Base-by-base conservation (phyloP, 2,888 invertebrate genomes). In the Caenorhabditis sp. region DNA sequence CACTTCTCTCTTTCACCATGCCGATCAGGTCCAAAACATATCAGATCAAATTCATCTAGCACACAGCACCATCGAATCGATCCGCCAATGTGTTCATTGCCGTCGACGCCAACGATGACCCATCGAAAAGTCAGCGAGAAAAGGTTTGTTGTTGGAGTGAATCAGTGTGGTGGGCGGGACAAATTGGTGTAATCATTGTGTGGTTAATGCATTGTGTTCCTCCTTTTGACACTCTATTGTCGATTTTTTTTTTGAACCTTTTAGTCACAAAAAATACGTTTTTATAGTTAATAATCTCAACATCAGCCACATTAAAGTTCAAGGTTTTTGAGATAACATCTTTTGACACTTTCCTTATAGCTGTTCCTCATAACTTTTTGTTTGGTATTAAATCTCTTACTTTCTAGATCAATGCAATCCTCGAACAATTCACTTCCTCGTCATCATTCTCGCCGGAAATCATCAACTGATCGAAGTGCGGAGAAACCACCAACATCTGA, bases 31-130 rank as follows among this genome's bases (percentile, higher is more conserved):
- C n/a, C 57, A 17, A 56, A 56, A 56, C 56, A 59, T 43, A 3
- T 43, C 20, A 10, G 69, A 62, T 36, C 63, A 63, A 7, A 21
- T 61, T 26, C 69, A 59, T 61, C 68, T 65, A 60, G 65, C 31
- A 57, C 63, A 54, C 68, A 68, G 26, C 63, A 63, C 0, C 75
- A 67, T 67, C 67, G 70, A 7, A 67, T 66, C 26, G 71, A 67
- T 59, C 63, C 69, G 17, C 67, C 80, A 23, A 78, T 77, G n/a
- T 81, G 76, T 38, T 83, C 83, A 10, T 73, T 83, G 23, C 78
- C 83, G 5, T 76, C 83, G 1, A 81, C 83, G 14, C 83, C 83
- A 1, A 78, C 78, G 7, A 68, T 75, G 70, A 59, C 67, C 12
- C 65, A 68, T 38, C 59, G 68, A 66, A 57, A 65, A 63, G 52